phyloP scores from a whole-genome alignment of 2,797 vertebrate species.

The Poeciliopsis turneri region DNA sequence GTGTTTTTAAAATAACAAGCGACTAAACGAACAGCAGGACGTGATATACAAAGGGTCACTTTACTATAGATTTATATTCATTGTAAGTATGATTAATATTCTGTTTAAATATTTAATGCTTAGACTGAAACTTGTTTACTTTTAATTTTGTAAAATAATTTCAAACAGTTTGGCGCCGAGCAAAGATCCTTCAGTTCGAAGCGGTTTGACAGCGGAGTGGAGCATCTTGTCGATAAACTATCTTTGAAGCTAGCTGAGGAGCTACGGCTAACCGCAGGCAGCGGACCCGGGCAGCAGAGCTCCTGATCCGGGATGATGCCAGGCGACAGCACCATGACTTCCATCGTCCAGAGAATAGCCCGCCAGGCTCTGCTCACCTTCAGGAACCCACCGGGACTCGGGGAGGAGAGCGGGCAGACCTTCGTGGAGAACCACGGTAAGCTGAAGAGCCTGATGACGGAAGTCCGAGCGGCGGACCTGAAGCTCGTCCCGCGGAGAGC shows the following conservation, averaged over 20 bases:
- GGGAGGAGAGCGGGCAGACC: constrained; percentile 64
- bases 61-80: not conserved
- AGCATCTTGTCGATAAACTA: not conserved
- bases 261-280: constrained; percentile 3
- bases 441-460: constrained; percentile 84
- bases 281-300: constrained; percentile 1
- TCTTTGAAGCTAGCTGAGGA: constrained; percentile 30
- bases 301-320: constrained; percentile 78
- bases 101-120: not conserved
- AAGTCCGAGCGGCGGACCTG: constrained; percentile 88
- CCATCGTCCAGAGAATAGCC: constrained; percentile 90
- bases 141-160: not conserved
- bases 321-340: constrained; percentile 87
- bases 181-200: not conserved
- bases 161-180: not conserved
- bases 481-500: constrained; percentile 81
- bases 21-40: not conserved
- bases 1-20: rapidly evolving
- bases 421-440: constrained; percentile 85
- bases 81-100: not conserved
- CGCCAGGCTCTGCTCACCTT: constrained; percentile 91
- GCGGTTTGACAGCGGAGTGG: constrained; percentile 7
- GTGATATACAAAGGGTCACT: constrained; percentile 25
- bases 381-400: constrained; percentile 62
- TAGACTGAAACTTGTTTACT: not conserved